Evolutionary conservation across 2,113 vertebrate species (phyloP), one percentile per base, ranked within the genome.

Genomic region (Paracanthobrama guichenoti): DNA sequence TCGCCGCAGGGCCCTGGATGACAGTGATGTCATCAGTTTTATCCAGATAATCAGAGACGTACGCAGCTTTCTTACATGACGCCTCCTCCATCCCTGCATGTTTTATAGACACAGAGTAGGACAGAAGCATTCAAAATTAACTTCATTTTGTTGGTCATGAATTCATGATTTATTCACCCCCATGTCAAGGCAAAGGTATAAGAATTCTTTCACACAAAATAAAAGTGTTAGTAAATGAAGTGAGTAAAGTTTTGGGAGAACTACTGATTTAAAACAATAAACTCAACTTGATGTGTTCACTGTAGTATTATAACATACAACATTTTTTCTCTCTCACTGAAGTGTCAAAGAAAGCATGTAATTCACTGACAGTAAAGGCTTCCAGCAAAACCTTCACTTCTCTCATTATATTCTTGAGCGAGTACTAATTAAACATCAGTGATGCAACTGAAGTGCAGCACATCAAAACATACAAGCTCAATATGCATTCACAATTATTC

Each of bases 11-110:
- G 2, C 97, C 98, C 90, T 90, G 91, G 84, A 96, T 96, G 42
- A 99, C 86, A 16, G 86, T 90, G 89, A 99, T 97, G 90, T 91
- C 50, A 31, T 94, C 87, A 0, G 90, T 90, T 14, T 89, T 1
- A 2, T 90, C 0, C 72, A 95, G 93, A 89, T 96, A 98, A 60
- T 92, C 22, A 0, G 94, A 94, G 91, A 99, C 95, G 16, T 88
- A 96, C 2, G 91, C 93, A 26, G 94, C 82, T 57, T 92, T 92
- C 0, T 88, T 80, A 90, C 96, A 98, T 2, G 91, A 94, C 3
- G 95, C 98, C 82, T 91, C 92, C 22, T 99, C 97, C 98, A 99
- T 99, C 69, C 98, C 98, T 99, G 90, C n/a, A 66, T 55, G 67
- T 22, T 79, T 20, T 26, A 28, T 10, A 84, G 12, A 86, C 53